Evolutionary conservation across 2,797 vertebrate genomes (phyloP).

Genomic region (Choloepus didactylus): DNA sequence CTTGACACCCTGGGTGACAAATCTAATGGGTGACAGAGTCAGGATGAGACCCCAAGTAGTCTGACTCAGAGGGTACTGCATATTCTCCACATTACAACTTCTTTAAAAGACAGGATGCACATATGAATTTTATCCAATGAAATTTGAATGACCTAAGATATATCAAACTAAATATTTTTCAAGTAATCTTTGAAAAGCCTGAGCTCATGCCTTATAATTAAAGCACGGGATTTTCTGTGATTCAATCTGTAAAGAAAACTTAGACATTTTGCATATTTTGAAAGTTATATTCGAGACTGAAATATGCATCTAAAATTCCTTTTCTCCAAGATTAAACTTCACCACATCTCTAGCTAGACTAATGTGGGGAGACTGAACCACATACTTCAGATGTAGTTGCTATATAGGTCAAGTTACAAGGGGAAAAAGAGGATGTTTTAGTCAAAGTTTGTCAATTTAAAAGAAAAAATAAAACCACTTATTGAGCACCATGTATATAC

Average conservation of each 20-base stretch:
- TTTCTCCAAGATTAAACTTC: conserved; percentile 9
- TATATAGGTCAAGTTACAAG: background rate
- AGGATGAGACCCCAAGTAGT: background rate
- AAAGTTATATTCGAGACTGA: conserved; percentile 8
- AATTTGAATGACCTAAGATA: background rate
- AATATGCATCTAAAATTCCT: background rate
- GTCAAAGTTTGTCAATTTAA: background rate
- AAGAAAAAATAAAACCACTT: background rate
- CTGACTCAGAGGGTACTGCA: background rate
- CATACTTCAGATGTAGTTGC: background rate
- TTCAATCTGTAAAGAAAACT: background rate
- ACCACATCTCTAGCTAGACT: background rate
- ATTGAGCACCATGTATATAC: background rate
- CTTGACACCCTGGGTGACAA: background rate
- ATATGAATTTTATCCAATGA: background rate
- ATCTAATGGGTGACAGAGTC: background rate
- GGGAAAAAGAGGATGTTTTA: background rate
- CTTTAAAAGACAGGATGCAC: background rate
- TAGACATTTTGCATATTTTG: background rate
- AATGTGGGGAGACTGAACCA: background rate
- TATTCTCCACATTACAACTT: background rate
- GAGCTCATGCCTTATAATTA: background rate
- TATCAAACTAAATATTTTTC: background rate
- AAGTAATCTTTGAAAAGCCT: background rate
- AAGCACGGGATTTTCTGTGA: background rate